Evolutionary conservation across 2,888 invertebrate genomes (phyloP).

Genomic region (Tigriopus californicus): DNA sequence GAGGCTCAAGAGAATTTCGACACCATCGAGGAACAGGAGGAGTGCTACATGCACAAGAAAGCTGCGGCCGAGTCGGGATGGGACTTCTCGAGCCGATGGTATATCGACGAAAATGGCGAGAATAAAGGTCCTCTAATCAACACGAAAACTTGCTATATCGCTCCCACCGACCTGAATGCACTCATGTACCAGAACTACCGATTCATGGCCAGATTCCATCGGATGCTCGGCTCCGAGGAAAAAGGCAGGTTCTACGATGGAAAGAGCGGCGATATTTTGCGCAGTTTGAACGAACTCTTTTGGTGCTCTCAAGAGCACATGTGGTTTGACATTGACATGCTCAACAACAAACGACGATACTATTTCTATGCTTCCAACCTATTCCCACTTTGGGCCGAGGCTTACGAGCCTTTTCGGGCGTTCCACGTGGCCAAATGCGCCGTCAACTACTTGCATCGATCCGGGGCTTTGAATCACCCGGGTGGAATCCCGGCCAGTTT

Average conservation of each 20-base stretch:
- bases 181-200: conserved; percentile 48
- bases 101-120: conserved; percentile 32
- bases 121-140: conserved; percentile 38
- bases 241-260: not conserved
- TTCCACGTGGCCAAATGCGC: not conserved
- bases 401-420: conserved; percentile 36
- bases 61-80: conserved; percentile 86
- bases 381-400: conserved; percentile 47
- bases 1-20: conserved; percentile 21
- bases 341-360: conserved; percentile 33
- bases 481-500: conserved; percentile 56
- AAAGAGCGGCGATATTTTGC: conserved; percentile 21
- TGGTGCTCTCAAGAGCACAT: conserved; percentile 54
- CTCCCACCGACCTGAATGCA: conserved; percentile 65
- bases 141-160: conserved; percentile 43
- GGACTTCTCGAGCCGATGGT: conserved; percentile 89
- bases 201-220: conserved; percentile 23
- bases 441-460: conserved; percentile 30
- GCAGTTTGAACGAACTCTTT: conserved; percentile 44
- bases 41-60: conserved; percentile 61
- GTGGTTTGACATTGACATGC: conserved; percentile 56
- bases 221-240: conserved; percentile 32
- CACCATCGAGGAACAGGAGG: conserved; percentile 33
- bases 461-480: not conserved
- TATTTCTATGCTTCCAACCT: conserved; percentile 53